phyloP scores from a whole-genome alignment of 2,888 invertebrate species.

The Trissoscelio sp. region DNA sequence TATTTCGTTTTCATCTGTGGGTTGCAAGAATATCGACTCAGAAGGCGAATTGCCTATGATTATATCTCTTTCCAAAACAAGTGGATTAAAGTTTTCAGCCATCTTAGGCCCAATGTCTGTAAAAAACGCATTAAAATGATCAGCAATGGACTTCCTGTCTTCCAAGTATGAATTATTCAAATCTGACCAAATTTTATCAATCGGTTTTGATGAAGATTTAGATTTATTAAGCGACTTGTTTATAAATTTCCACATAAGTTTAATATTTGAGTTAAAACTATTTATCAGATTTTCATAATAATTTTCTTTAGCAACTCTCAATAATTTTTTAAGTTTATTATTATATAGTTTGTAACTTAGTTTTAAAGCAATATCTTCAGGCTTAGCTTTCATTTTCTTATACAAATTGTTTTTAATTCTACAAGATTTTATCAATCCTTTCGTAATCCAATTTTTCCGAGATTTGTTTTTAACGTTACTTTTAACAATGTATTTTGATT shows the following conservation, averaged over 20 bases:
- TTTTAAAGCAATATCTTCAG: neutral
- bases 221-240: neutral
- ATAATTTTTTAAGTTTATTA: neutral
- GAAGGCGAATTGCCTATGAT: too few species aligned
- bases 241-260: conserved; percentile 14
- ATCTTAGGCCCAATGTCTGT: neutral
- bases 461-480: neutral
- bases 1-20: neutral
- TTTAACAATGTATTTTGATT: neutral
- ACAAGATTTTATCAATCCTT: conserved; percentile 18
- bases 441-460: conserved; percentile 2
- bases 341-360: conserved; percentile 7
- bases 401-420: conserved; percentile 19
- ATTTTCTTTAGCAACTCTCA: neutral
- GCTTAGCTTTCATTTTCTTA: neutral
- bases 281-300: neutral
- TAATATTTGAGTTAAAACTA: neutral
- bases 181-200: too few species aligned
- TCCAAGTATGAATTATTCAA: too few species aligned
- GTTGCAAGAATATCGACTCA: neutral
- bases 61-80: too few species aligned
- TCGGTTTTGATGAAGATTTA: too few species aligned
- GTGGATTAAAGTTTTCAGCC: conserved; percentile 2
- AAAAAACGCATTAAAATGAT: conserved; percentile 20
- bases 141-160: conserved; percentile 8